Conservation (phyloP, 1,140 invertebrate genomes). For the Ceratitis capitata region DNA sequence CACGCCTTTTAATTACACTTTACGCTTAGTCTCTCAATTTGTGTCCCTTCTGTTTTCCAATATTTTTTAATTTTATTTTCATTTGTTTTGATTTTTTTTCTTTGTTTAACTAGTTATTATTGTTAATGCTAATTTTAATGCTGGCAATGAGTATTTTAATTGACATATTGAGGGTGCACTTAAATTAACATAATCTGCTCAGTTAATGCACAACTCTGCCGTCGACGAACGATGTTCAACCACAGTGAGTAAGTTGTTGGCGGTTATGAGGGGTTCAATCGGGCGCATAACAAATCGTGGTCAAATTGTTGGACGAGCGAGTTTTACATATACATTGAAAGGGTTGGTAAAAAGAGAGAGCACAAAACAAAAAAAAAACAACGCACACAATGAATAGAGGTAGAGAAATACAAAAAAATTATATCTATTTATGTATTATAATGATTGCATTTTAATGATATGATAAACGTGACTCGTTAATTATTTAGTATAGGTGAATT, state of each 20-base stretch:
- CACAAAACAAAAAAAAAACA: conserved; percentile 32
- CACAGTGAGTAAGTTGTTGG: conserved; percentile 44
- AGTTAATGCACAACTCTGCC: conserved; percentile 49
- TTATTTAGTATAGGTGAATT: conserved; percentile 25
- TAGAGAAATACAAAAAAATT: conserved; percentile 40
- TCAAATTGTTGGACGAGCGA: background rate
- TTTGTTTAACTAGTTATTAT: conserved; percentile 44
- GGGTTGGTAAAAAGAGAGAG: conserved; percentile 47
- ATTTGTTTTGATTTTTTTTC: conserved; percentile 49
- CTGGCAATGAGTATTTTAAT: conserved; percentile 26
- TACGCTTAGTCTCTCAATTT: background rate
- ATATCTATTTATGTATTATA: background rate
- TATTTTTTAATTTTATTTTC: background rate
- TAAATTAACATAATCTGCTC: conserved; percentile 65
- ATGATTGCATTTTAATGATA: conserved; percentile 35
- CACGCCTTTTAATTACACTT: background rate
- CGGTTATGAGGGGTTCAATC: no score
- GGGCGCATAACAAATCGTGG: background rate
- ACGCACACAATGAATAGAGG: background rate
- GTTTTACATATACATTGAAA: background rate
- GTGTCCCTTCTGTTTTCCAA: background rate
- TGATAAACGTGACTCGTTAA: conserved; percentile 6
- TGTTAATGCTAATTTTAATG: conserved; percentile 39
- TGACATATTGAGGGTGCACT: conserved; percentile 48
- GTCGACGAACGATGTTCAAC: background rate